phyloP scores from a whole-genome alignment of 2,113 vertebrate species.

The Tricholaema leucomelas region DNA sequence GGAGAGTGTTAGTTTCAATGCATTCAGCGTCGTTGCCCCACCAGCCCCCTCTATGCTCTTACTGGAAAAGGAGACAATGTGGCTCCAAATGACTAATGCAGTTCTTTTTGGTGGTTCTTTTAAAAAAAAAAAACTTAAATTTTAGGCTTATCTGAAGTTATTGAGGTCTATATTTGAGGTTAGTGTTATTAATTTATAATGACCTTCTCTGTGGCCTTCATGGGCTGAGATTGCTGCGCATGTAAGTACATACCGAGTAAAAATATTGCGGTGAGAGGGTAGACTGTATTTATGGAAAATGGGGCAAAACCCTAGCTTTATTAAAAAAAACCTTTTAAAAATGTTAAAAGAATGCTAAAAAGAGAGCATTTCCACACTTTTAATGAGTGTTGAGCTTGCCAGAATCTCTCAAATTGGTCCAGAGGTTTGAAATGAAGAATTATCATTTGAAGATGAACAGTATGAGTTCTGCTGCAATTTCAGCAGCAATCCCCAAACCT shows the following conservation, averaged over 20 bases:
- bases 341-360: background rate
- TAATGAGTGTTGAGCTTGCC: slow-evolving; percentile 41
- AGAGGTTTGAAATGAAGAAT: slow-evolving; percentile 42
- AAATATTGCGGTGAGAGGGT: slow-evolving; percentile 14
- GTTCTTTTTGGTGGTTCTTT: background rate
- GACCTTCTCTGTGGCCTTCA: slow-evolving; percentile 18
- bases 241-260: background rate
- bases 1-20: background rate
- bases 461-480: slow-evolving; percentile 30
- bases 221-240: background rate
- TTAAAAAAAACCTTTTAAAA: background rate
- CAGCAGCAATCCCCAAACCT: slow-evolving; percentile 47
- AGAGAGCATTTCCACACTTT: slow-evolving; percentile 8
- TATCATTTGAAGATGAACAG: slow-evolving; percentile 40
- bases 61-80: background rate
- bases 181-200: slow-evolving; percentile 26
- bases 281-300: slow-evolving; percentile 6
- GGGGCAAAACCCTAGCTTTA: slow-evolving; percentile 6
- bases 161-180: background rate
- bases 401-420: slow-evolving; percentile 37
- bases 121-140: background rate
- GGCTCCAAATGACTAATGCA: background rate
- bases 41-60: background rate
- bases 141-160: background rate
- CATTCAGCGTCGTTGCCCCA: background rate